Evolutionary conservation across 2,113 vertebrate genomes (phyloP), one percentile per base, ranked within the genome.

Genomic region (Colistium nudipinnis): DNA sequence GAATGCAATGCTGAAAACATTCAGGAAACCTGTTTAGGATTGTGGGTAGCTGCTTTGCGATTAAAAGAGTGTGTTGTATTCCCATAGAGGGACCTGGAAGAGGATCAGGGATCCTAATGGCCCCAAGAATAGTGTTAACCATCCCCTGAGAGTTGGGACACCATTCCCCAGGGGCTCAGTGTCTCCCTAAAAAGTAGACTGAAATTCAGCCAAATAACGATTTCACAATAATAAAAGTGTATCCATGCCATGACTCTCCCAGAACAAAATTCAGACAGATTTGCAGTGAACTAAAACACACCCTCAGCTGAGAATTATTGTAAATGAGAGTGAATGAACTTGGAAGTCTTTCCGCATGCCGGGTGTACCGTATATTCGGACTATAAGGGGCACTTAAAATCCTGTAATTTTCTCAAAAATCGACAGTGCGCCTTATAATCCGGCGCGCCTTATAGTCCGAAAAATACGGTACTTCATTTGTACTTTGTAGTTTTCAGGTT

Each of bases 181-280:
- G 51, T 30, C 63, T 59, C 61, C 20, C 25, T 60, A 66, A 43
- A 72, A 72, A 35, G 19, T 12, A 16, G 45, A 57, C 68, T 52
- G 73, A 76, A 77, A 79, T 75, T 72, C 68, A 82, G 63, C 41
- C 62, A 68, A 63, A 87, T 89, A 80, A 66, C 72, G 80, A 86
- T 67, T 87, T 81, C 54, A 60, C 60, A 72, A 75, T 41, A 67
- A 41, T 68, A 60, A 28, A 36, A 62, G 63, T 57, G 22, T 43
- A 56, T 48, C 41, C 41, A 43, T 65, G 69, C n/a, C 54, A 71
- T 63, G 36, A 72, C 38, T 68, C 52, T 62, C 77, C 52, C 35
- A 39, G 53, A 38, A 70, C 31, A 44, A 35, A 71, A 71, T 60
- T 55, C 36, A 65, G 54, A 17, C n/a, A 53, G 57, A 81, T 77